These are phyloP conservation scores for Hyposoter dolosus DNA, from an alignment of 2,888 invertebrate species.

Conservation along the genomic window DNA sequence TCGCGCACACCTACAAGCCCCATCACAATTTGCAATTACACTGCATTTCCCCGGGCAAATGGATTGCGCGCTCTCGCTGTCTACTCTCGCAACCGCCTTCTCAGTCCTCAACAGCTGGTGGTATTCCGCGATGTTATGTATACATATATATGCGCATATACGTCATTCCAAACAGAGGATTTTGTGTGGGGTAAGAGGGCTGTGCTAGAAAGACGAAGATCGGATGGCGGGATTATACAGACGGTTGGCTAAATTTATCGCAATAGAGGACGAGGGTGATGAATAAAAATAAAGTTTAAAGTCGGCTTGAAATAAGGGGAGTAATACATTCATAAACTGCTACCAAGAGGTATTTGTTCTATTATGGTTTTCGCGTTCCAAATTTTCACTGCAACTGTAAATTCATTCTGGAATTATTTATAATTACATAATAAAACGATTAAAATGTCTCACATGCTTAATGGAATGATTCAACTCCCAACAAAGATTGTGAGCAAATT, in stretches of 20 bases:
- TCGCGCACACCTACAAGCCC: constrained; percentile 74
- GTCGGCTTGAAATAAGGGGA: constrained; percentile 32
- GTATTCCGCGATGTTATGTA: constrained; percentile 43
- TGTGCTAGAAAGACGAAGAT: constrained; percentile 65
- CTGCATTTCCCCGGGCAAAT: constrained; percentile 82
- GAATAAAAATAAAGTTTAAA: constrained; percentile 44
- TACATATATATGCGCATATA: constrained; percentile 5
- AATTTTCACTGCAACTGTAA: background rate
- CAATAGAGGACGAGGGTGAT: constrained; percentile 44
- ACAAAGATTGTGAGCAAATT: background rate
- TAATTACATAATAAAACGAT: background rate
- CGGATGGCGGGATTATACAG: constrained; percentile 69
- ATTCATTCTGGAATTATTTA: background rate
- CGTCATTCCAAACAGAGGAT: constrained; percentile 60
- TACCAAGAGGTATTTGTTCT: background rate
- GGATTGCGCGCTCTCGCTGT: constrained; percentile 73
- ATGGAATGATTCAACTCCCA: background rate
- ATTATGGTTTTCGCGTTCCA: background rate
- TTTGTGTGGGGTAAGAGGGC: constrained; percentile 48
- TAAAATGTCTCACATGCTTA: background rate
- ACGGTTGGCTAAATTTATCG: constrained; percentile 69
- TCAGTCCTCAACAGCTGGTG: constrained; percentile 50
- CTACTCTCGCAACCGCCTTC: constrained; percentile 52
- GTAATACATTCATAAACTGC: background rate
- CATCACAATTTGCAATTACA: constrained; percentile 83